Evolutionary conservation across 2,888 invertebrate genomes (phyloP).

Genomic region (Chorisops tibialis): DNA sequence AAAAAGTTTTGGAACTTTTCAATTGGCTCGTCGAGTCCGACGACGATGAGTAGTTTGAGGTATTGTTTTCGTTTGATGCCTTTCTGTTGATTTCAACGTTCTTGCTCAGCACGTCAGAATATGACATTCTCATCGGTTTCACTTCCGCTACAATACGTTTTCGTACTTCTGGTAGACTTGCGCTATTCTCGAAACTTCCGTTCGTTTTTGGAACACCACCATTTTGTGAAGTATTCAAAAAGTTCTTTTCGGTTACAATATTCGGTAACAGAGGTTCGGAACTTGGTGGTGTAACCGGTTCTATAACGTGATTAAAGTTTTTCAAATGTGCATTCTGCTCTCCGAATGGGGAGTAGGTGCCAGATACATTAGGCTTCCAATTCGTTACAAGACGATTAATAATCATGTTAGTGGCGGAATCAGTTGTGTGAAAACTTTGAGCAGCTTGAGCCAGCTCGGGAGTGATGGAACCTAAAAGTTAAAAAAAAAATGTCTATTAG

Average conservation of each 20-base stretch:
- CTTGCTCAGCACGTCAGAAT: slow-evolving; percentile 80
- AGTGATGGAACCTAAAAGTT: neutral
- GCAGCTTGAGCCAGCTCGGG: neutral
- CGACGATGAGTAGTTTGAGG: slow-evolving; percentile 2
- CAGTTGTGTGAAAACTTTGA: slow-evolving; percentile 2
- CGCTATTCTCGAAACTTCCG: slow-evolving; percentile 35
- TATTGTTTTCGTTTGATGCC: slow-evolving; percentile 46
- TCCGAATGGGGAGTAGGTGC: slow-evolving; percentile 46
- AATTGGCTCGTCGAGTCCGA: slow-evolving; percentile 36
- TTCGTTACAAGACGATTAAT: slow-evolving; percentile 49
- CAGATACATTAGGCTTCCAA: slow-evolving; percentile 49
- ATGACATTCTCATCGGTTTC: slow-evolving; percentile 81
- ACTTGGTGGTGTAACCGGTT: neutral
- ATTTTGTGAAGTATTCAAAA: neutral
- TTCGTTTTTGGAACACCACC: slow-evolving; percentile 34
- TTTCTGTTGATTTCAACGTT: slow-evolving; percentile 53
- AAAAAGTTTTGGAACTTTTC: slow-evolving; percentile 3
- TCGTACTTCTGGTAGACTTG: slow-evolving; percentile 41
- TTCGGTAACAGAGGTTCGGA: neutral
- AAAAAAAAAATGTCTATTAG: no score
- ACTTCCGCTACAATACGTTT: slow-evolving; percentile 77
- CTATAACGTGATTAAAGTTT: neutral
- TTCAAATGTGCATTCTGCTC: slow-evolving; percentile 30
- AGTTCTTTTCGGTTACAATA: neutral
- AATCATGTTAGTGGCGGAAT: slow-evolving; percentile 44